A percentile compares a stretch with the other conserved stretches of the same genome.
These are phyloP conservation scores for Hydrozoanthus gracilis DNA, from an alignment of 92 coral and sea anemone species.

Conservation along the genomic window DNA sequence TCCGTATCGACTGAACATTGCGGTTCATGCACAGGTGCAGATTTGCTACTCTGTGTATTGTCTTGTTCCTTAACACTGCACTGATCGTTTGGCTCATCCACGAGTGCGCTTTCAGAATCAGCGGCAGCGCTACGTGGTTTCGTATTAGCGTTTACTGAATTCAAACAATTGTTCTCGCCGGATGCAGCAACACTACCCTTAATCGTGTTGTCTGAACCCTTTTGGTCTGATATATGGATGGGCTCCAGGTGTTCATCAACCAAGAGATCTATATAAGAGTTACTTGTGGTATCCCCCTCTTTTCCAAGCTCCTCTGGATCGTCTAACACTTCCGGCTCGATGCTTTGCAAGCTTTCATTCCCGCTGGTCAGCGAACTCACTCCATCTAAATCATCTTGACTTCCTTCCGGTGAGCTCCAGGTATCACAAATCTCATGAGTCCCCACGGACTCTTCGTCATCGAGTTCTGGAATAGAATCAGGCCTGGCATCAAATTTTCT, in stretches of 20 bases:
- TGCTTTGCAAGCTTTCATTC: not conserved
- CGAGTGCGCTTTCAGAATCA: not conserved
- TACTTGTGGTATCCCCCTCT: not conserved
- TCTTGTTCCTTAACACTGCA: not conserved
- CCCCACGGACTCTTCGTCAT: not conserved
- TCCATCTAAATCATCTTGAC: not conserved
- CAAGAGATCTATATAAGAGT: slow-evolving; percentile 75
- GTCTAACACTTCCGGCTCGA: not conserved
- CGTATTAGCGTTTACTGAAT: not conserved
- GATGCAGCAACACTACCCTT: slow-evolving; percentile 13
- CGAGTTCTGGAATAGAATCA: not conserved
- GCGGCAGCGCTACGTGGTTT: not conserved
- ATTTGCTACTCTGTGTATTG: not conserved
- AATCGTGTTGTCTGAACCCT: slow-evolving; percentile 20
- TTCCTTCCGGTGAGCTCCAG: slow-evolving; percentile 37
- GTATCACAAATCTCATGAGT: not conserved
- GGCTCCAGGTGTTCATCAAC: slow-evolving; percentile 71
- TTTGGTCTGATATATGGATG: slow-evolving; percentile 79
- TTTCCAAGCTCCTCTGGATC: not conserved
- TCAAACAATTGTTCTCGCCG: slow-evolving; percentile 22
- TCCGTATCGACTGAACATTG: not conserved
- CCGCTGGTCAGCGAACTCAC: not conserved
- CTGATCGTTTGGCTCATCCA: not conserved
- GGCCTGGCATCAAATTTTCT: not conserved
- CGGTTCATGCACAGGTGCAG: not conserved